Evolutionary conservation across 2,797 vertebrate genomes (phyloP).

Genomic region (Phyllotis vaccarum): DNA sequence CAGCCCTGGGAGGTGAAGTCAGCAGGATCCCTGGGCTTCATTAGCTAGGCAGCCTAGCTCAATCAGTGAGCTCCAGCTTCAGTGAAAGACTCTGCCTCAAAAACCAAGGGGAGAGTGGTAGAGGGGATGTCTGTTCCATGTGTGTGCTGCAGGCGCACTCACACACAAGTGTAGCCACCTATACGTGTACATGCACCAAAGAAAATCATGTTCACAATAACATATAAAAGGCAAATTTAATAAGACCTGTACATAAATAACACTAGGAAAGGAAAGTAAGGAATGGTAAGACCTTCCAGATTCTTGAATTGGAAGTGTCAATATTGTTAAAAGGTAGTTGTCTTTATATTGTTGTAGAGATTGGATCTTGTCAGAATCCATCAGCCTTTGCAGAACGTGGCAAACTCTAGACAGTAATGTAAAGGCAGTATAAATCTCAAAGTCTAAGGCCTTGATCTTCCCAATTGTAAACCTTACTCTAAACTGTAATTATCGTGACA

Average conservation of each 20-base stretch:
- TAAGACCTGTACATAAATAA: background rate
- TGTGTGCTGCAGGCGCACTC: background rate
- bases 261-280: background rate
- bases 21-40: background rate
- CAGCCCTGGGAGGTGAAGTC: too few species aligned
- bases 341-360: background rate
- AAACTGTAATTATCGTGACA: background rate
- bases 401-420: background rate
- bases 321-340: background rate
- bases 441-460: background rate
- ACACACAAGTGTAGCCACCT: too few species aligned
- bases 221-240: slow-evolving; percentile 15
- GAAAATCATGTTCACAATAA: background rate
- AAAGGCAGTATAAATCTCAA: background rate
- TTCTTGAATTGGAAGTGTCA: background rate
- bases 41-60: background rate
- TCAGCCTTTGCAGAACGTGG: background rate
- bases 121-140: background rate
- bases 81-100: too few species aligned
- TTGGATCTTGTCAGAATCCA: background rate
- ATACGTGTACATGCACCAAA: background rate
- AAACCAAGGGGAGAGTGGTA: background rate
- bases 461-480: background rate
- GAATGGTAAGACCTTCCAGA: background rate
- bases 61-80: background rate